phyloP scores from a whole-genome alignment of 2,888 invertebrate genomes.

The Macaria notata region DNA sequence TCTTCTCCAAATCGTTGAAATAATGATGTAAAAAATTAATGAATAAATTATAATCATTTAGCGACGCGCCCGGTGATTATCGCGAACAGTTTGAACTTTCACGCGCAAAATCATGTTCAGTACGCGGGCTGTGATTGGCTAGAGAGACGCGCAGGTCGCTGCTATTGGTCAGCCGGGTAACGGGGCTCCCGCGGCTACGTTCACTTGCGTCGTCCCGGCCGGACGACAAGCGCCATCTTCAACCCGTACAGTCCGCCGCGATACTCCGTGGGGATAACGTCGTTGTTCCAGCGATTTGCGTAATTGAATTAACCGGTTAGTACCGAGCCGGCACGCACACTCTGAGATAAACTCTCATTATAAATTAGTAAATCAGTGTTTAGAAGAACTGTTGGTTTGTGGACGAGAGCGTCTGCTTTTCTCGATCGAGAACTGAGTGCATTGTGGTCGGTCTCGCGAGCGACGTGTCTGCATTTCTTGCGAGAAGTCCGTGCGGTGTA shows the following conservation, averaged over 20 bases:
- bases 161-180: conserved; percentile 57
- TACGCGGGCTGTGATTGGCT: conserved; percentile 49
- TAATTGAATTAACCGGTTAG: conserved; percentile 50
- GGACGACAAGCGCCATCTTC: conserved; percentile 67
- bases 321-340: conserved; percentile 50
- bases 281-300: conserved; percentile 40
- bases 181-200: conserved; percentile 57
- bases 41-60: conserved; percentile 47
- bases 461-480: conserved; percentile 71
- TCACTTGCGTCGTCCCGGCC: conserved; percentile 61
- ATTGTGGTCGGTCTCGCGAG: conserved; percentile 70
- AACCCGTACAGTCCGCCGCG: conserved; percentile 73
- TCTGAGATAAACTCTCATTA: conserved; percentile 42
- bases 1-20: conserved; percentile 27
- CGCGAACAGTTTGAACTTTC: conserved; percentile 56
- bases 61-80: conserved; percentile 5
- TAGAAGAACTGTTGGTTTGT: conserved; percentile 65
- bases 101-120: conserved; percentile 51
- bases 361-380: conserved; percentile 54
- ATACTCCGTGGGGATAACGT: conserved; percentile 64
- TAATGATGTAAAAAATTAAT: conserved; percentile 38
- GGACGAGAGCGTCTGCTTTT: conserved; percentile 50
- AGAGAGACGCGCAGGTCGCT: conserved; percentile 25
- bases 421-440: conserved; percentile 60
- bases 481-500: conserved; percentile 69